These are phyloP conservation scores for Pandion haliaetus DNA, from an alignment of 2,113 vertebrate species.

Conservation along the genomic window DNA sequence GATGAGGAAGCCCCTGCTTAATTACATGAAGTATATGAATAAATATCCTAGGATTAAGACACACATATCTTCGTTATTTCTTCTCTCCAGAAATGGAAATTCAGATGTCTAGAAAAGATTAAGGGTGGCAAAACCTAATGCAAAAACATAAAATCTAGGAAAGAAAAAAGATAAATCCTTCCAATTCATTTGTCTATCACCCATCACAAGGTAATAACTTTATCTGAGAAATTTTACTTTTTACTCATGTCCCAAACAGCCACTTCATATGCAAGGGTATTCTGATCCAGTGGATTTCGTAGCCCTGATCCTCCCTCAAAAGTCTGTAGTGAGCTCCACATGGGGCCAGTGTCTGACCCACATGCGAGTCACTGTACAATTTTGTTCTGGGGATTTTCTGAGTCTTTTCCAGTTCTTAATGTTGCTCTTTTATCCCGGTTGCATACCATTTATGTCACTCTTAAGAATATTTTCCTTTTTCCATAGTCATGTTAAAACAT, in stretches of 20 bases:
- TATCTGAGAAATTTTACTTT: background rate
- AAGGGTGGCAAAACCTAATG: background rate
- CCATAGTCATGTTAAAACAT: background rate
- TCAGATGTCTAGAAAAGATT: background rate
- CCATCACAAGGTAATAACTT: background rate
- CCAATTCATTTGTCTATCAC: background rate
- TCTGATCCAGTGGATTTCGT: background rate
- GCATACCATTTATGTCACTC: background rate
- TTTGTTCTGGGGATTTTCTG: background rate
- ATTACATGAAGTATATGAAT: background rate
- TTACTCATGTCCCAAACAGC: background rate
- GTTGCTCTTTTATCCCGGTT: background rate
- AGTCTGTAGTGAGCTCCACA: background rate
- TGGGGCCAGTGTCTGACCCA: background rate
- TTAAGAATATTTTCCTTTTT: background rate
- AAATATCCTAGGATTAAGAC: background rate
- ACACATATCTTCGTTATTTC: background rate
- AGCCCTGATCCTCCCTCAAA: background rate
- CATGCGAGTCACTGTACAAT: background rate
- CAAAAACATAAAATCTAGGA: background rate
- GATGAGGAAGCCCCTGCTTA: conserved; percentile 6
- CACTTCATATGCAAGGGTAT: background rate
- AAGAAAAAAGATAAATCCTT: background rate
- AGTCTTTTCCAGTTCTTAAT: background rate
- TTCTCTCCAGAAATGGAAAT: background rate